A percentile compares a stretch with the other conserved stretches of the same genome.
Conservation (phyloP, 2,888 invertebrate species). For the Ephialtes manifestator region DNA sequence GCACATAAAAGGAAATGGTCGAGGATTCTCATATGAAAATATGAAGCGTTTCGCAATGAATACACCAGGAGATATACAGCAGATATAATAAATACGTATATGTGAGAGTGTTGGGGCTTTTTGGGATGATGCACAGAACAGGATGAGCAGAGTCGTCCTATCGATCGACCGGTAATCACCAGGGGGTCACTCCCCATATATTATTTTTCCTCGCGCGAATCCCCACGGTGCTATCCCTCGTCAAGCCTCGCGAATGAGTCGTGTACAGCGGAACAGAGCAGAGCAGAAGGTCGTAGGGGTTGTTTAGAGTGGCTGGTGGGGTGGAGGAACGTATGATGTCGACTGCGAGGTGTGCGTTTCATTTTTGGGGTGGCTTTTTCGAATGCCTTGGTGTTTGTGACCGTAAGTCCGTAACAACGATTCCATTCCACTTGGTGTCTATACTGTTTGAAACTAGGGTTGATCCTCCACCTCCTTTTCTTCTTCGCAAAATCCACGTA, state of each 20-base stretch:
- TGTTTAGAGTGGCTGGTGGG: conserved; percentile 42
- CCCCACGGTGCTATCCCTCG: conserved; percentile 56
- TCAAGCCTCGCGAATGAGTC: conserved; percentile 45
- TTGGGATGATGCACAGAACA: conserved; percentile 41
- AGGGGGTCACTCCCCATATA: conserved; percentile 38
- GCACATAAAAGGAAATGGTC: conserved; percentile 5
- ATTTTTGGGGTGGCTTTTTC: conserved; percentile 9
- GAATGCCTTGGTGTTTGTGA: neutral
- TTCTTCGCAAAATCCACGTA: conserved; percentile 4
- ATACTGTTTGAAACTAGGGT: neutral
- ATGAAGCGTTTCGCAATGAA: conserved; percentile 22
- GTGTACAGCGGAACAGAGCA: conserved; percentile 30
- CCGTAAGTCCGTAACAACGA: conserved; percentile 10
- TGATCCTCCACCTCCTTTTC: neutral
- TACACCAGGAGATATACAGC: neutral
- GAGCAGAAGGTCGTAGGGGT: conserved; percentile 33
- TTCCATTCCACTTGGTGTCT: neutral
- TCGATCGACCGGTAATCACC: conserved; percentile 60
- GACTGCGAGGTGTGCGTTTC: conserved; percentile 39
- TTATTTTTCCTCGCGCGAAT: conserved; percentile 54
- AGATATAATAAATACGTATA: neutral
- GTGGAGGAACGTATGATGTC: neutral
- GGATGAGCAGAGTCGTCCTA: conserved; percentile 9
- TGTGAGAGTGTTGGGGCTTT: neutral
- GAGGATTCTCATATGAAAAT: conserved; percentile 32